phyloP scores from a whole-genome alignment of 1,140 invertebrate species.

The Scaptodrosophila lebanonensis region DNA sequence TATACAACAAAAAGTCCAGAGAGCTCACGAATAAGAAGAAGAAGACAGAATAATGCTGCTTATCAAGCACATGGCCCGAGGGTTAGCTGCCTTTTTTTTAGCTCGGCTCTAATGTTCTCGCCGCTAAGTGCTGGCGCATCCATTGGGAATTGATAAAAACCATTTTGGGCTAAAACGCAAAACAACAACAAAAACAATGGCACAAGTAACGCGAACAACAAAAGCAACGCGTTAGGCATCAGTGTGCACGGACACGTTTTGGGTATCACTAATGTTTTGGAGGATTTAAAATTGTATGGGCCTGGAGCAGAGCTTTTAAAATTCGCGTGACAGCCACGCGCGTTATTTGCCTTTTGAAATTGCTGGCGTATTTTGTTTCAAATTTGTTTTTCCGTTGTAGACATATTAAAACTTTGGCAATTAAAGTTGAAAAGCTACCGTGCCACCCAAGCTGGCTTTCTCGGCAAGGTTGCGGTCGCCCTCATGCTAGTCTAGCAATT shows the following conservation, averaged over 20 bases:
- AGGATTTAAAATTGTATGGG: slow-evolving; percentile 10
- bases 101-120: slow-evolving; percentile 23
- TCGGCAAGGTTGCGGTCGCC: neutral
- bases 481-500: slow-evolving; percentile 18
- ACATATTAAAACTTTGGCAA: slow-evolving; percentile 36
- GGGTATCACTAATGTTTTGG: slow-evolving; percentile 15
- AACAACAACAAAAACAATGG: slow-evolving; percentile 19
- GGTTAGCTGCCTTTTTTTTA: neutral
- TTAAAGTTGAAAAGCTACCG: slow-evolving; percentile 35
- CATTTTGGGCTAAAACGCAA: slow-evolving; percentile 18
- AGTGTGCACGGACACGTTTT: slow-evolving; percentile 26
- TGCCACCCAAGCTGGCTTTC: no score
- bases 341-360: no score
- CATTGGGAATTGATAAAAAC: slow-evolving; percentile 60
- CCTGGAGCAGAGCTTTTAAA: no score
- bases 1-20: slow-evolving; percentile 5
- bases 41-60: slow-evolving; percentile 1
- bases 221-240: slow-evolving; percentile 9
- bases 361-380: no score
- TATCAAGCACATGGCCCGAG: neutral
- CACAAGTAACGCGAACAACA: slow-evolving; percentile 14
- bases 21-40: slow-evolving; percentile 22
- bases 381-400: slow-evolving; percentile 4
- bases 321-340: no score
- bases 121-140: slow-evolving; percentile 56